Evolutionary conservation across 2,113 vertebrate species (phyloP).

Genomic region (Centropristis striata): DNA sequence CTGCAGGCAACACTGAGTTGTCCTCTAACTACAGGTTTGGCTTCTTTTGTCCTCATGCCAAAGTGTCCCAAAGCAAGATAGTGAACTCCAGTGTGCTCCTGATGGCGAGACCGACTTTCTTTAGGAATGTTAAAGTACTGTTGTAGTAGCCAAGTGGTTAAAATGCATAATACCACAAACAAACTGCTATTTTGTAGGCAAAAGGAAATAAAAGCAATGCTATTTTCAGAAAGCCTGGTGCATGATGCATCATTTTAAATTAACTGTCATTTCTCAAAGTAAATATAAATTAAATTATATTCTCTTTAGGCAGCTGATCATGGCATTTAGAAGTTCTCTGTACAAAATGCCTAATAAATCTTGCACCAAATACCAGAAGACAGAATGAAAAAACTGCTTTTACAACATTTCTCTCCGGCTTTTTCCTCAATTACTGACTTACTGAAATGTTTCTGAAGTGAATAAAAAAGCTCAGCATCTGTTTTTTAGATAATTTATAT

Average conservation of each 20-base stretch:
- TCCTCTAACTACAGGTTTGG: neutral
- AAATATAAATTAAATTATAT: constrained; percentile 6
- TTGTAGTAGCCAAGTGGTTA: neutral
- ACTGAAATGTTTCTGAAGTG: neutral
- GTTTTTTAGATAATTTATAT: too few species aligned
- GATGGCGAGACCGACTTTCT: neutral
- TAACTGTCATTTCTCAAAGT: neutral
- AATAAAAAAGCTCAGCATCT: neutral
- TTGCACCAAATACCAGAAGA: neutral
- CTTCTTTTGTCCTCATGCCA: neutral
- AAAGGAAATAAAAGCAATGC: neutral
- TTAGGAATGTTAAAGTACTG: neutral
- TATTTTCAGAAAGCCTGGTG: neutral
- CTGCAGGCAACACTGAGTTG: neutral
- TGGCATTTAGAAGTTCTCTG: neutral
- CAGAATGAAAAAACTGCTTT: neutral
- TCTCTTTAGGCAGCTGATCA: neutral
- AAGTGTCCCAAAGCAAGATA: too few species aligned
- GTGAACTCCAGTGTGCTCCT: neutral
- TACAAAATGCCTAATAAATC: neutral
- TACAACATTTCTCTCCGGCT: neutral
- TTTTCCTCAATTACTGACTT: neutral
- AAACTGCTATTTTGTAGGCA: neutral
- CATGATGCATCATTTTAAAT: neutral
- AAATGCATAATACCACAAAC: neutral